Evolutionary conservation across 2,113 vertebrate species (phyloP).

Genomic region (Actinemys pallida): DNA sequence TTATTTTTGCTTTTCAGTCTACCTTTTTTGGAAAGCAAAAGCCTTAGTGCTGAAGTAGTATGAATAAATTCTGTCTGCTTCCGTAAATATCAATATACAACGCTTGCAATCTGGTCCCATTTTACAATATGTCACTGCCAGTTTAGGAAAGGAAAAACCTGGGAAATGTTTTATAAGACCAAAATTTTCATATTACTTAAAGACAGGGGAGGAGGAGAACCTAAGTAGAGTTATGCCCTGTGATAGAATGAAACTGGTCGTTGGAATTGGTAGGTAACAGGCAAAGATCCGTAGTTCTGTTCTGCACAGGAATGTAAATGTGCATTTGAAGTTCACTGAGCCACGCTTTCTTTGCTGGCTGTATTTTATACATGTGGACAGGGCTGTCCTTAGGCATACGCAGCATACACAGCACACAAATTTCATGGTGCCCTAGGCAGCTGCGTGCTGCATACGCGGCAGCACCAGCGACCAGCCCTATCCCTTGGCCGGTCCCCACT

Average conservation of each 20-base stretch:
- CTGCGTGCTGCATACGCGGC: too few species aligned
- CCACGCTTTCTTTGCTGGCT: background rate
- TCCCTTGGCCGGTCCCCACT: too few species aligned
- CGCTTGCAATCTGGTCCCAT: background rate
- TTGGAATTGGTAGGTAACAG: background rate
- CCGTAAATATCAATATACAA: background rate
- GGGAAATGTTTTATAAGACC: background rate
- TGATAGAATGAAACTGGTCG: background rate
- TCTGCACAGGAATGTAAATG: background rate
- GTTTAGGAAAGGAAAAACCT: background rate
- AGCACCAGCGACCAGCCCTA: too few species aligned
- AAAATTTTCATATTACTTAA: background rate
- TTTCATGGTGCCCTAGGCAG: too few species aligned
- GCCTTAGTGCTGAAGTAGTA: background rate
- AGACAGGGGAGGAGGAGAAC: background rate
- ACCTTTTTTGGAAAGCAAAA: background rate
- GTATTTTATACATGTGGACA: background rate
- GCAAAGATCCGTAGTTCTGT: background rate
- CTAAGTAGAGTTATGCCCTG: background rate
- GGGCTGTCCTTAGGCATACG: too few species aligned
- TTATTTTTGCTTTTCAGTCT: background rate
- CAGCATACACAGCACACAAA: too few species aligned
- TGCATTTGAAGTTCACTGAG: background rate
- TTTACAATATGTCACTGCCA: background rate
- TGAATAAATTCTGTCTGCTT: background rate